A percentile compares a stretch with the other conserved stretches of the same genome.
Evolutionary conservation across 2,113 vertebrate genomes (phyloP).

Genomic region (Megaptera novaeangliae): DNA sequence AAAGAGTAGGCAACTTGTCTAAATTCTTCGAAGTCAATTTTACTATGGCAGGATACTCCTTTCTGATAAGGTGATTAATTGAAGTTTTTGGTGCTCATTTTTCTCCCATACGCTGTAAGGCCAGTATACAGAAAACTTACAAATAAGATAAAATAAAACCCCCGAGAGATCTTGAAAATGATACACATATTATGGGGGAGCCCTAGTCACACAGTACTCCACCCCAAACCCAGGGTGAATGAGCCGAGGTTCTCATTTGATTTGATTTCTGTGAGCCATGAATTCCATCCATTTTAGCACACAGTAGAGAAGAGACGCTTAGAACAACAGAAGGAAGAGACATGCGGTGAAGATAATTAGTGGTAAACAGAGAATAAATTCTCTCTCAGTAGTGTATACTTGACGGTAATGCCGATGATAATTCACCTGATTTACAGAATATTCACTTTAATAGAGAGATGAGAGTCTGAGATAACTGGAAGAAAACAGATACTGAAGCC

Average conservation of each 20-base stretch:
- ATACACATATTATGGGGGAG: not conserved
- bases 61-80: slow-evolving; percentile 41
- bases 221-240: slow-evolving; percentile 42
- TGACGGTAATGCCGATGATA: slow-evolving; percentile 67
- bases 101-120: slow-evolving; percentile 37
- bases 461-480: slow-evolving; percentile 59
- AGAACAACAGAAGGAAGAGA: slow-evolving; percentile 65
- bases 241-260: not conserved
- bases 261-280: slow-evolving; percentile 34
- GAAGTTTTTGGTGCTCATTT: slow-evolving; percentile 59
- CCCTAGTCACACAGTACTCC: not conserved
- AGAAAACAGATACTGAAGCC: slow-evolving; percentile 56
- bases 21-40: slow-evolving; percentile 37
- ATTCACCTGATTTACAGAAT: slow-evolving; percentile 73
- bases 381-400: slow-evolving; percentile 83
- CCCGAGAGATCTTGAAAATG: slow-evolving; percentile 42
- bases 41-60: slow-evolving; percentile 57
- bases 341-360: slow-evolving; percentile 65
- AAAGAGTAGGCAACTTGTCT: not conserved
- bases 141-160: not conserved
- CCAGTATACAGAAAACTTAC: slow-evolving; percentile 34
- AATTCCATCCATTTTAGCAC: slow-evolving; percentile 46
- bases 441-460: slow-evolving; percentile 66
- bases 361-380: slow-evolving; percentile 78
- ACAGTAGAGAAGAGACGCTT: slow-evolving; percentile 38